These are phyloP conservation scores for Pandemis corylana DNA, from an alignment of 2,888 invertebrate genomes.

Conservation along the genomic window DNA sequence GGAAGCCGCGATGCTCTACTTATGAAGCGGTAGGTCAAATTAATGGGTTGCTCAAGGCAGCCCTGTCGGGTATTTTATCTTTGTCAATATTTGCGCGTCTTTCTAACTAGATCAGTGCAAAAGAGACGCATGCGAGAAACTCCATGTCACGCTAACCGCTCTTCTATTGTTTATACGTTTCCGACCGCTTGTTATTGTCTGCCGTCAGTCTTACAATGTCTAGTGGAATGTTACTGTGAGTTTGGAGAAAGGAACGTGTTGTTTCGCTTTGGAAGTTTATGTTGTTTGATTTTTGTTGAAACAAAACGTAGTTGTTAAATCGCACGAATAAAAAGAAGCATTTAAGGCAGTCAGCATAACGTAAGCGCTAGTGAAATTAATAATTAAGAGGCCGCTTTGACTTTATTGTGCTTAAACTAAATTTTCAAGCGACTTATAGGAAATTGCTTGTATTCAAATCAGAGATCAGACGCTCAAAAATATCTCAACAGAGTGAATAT, in stretches of 20 bases:
- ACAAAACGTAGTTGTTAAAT: neutral
- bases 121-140: neutral
- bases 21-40: neutral
- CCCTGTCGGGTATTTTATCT: neutral
- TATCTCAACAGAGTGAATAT: no score
- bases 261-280: neutral
- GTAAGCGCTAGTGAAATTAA: no score
- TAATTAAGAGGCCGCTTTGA: neutral
- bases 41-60: neutral
- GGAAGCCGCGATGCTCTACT: no score
- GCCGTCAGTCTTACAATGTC: conserved; percentile 7
- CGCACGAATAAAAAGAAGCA: neutral
- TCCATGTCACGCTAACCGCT: neutral
- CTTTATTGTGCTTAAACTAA: neutral
- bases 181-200: conserved; percentile 9
- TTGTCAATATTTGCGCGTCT: conserved; percentile 11
- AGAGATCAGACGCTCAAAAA: no score
- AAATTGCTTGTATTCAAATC: no score
- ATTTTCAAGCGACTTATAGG: no score
- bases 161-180: conserved; percentile 10
- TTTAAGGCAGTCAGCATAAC: no score
- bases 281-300: neutral
- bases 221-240: neutral
- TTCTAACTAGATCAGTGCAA: neutral
- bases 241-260: neutral